These are phyloP conservation scores for Pluvianellus socialis DNA, from an alignment of 2,113 vertebrate species.

Conservation along the genomic window DNA sequence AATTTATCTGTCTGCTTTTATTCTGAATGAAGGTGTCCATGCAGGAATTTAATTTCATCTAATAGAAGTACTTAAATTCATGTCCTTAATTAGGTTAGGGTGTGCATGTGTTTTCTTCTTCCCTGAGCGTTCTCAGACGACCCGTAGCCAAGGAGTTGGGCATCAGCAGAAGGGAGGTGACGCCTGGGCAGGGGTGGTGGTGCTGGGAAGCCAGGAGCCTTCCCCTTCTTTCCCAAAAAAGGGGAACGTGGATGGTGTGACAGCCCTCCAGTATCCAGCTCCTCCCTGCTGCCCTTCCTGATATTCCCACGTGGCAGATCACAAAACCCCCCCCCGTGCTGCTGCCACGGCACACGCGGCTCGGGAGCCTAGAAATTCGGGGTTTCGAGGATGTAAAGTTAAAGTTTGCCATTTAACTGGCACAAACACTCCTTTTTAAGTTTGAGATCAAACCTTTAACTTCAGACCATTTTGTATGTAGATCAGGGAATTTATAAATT, in stretches of 20 bases:
- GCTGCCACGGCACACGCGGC: rapidly evolving
- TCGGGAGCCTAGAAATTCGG: neutral
- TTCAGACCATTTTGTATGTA: neutral
- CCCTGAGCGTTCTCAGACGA: rapidly evolving
- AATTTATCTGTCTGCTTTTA: neutral
- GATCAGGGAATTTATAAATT: neutral
- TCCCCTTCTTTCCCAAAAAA: rapidly evolving
- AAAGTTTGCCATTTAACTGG: rapidly evolving
- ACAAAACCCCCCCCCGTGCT: too few species aligned
- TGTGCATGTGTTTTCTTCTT: neutral
- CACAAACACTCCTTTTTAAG: rapidly evolving
- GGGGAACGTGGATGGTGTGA: rapidly evolving
- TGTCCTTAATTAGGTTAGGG: neutral
- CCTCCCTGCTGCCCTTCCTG: neutral
- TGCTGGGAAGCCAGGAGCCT: neutral
- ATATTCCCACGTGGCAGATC: rapidly evolving
- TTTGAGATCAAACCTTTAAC: neutral
- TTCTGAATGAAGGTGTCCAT: neutral
- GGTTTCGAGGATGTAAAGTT: neutral
- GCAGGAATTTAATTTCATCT: neutral
- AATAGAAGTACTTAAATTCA: neutral
- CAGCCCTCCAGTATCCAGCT: rapidly evolving
- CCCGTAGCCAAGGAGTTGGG: neutral
- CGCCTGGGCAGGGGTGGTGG: neutral
- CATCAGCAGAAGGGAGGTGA: neutral